phyloP scores from a whole-genome alignment of 2,113 vertebrate genomes.

The Onychostruthus taczanowskii region DNA sequence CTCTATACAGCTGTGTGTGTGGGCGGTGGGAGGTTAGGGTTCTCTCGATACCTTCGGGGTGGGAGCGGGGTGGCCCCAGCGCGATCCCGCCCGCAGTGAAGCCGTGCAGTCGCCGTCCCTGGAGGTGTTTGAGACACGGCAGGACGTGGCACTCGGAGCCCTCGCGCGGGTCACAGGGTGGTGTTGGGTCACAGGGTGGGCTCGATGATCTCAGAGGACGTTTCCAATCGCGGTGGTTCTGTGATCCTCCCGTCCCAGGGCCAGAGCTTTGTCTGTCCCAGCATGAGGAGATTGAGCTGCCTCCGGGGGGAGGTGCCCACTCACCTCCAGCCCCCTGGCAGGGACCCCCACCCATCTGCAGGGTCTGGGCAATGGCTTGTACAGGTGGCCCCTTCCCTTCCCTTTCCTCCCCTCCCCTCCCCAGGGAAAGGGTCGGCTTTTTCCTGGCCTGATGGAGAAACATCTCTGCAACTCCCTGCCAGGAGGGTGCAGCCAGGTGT shows the following conservation, averaged over 20 bases:
- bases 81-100: background rate
- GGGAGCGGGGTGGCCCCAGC: background rate
- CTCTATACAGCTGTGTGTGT: too few species aligned
- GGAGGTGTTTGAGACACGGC: background rate
- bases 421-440: background rate
- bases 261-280: background rate
- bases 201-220: background rate
- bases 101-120: background rate
- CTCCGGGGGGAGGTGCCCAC: background rate
- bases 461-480: background rate
- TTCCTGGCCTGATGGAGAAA: background rate
- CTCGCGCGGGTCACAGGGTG: rapidly evolving
- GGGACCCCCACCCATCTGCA: too few species aligned
- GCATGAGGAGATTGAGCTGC: rapidly evolving
- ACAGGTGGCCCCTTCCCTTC: background rate
- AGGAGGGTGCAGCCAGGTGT: background rate
- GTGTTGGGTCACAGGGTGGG: background rate
- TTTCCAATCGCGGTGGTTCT: background rate
- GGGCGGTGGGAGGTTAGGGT: background rate
- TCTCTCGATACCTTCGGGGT: rapidly evolving
- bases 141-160: background rate
- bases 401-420: background rate
- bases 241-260: too few species aligned
- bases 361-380: rapidly evolving
- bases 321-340: rapidly evolving